Evolutionary conservation across 2,797 vertebrate genomes (phyloP).

Genomic region (Heliangelus exortis): DNA sequence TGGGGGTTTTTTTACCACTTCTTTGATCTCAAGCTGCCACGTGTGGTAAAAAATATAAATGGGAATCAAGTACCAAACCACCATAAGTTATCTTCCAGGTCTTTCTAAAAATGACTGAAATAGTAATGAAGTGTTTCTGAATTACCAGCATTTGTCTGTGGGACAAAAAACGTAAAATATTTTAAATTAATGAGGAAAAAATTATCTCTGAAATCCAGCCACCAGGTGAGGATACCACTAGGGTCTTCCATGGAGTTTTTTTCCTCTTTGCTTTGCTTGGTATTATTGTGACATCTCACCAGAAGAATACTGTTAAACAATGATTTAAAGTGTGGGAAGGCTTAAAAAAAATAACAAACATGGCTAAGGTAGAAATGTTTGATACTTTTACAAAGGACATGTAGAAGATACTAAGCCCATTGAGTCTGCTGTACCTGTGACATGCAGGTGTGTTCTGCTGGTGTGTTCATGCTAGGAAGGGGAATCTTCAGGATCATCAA

Average conservation of each 20-base stretch:
- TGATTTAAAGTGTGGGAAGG: neutral
- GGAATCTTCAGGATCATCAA: neutral
- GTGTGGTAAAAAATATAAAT: neutral
- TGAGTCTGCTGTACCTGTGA: neutral
- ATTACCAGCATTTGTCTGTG: neutral
- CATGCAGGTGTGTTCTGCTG: neutral
- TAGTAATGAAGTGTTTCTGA: neutral
- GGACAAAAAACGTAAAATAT: neutral
- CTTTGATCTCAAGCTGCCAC: neutral
- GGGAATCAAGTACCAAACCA: neutral
- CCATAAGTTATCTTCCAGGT: neutral
- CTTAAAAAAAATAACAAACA: neutral
- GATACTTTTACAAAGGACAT: neutral
- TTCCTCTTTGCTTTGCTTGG: neutral
- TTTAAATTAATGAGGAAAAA: neutral
- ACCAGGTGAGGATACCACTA: neutral
- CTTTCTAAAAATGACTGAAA: slow-evolving; percentile 3
- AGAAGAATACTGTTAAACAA: neutral
- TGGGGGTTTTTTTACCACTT: neutral
- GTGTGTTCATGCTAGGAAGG: neutral
- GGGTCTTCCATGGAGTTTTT: neutral
- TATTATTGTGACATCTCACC: neutral
- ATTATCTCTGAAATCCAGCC: neutral
- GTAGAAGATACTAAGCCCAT: neutral
- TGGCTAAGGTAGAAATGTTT: neutral